Base-by-base conservation (phyloP, 2,888 invertebrate species). In the Malthinus flaveolus region DNA sequence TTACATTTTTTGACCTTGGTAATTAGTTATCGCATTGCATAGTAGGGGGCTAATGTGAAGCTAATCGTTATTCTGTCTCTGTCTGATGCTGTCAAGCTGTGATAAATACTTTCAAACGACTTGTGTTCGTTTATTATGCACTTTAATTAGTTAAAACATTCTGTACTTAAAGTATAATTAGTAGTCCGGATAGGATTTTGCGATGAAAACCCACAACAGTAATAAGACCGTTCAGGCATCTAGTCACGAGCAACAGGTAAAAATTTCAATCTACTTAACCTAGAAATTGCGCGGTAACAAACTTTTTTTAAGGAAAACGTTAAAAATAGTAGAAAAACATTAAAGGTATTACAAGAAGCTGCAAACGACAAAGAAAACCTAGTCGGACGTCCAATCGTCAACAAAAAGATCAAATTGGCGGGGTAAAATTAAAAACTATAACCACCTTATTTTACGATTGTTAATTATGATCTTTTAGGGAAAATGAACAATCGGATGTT, bases 331-430 rank as follows among this genome's bases (percentile, higher is more conserved):
- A 80, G 90, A 69, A 88, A 86, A 78, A 87, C 88, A 15, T 81
- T 92, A n/a, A 90, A 88, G 78, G 85, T 87, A 31, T 77, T 92
- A 62, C 91, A 92, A 76, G 86, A 83, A 59, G 82, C 86, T 44
- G 87, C 89, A 33, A 83, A 81, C 46, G 88, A 89, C 71, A 88
- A 88, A 73, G 91, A 92, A 80, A 92, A 91, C 77, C 80, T 91
- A 65, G 86, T 85, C 68, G 89, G 90, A 68, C 85, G 90, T 70
- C 78, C 81, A 44, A 72, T 58, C 15, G 36, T 59, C n/a, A 62
- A 67, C 1, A 77, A 75, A 65, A 73, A 74, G 44, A 49, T 62
- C n/a, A 73, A 73, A 61, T 69, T 69, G 67, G 62, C 65, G 23
- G 46, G 46, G 59, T 59, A 53, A 52, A 39, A n/a, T 39, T 8